phyloP scores from a whole-genome alignment of 2,888 invertebrate species.

The Lycaena phlaeas region DNA sequence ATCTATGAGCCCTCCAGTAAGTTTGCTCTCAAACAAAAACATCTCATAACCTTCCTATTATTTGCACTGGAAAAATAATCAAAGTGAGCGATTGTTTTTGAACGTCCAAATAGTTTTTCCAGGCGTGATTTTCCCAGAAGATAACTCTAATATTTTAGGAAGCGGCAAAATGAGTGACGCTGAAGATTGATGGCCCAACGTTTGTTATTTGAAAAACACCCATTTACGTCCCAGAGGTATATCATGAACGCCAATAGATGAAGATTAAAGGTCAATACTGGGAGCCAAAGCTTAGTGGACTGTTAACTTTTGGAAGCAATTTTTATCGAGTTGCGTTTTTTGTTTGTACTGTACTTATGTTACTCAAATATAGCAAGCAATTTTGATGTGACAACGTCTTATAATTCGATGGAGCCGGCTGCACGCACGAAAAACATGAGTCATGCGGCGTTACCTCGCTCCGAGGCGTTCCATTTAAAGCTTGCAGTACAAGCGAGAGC shows the following conservation, averaged over 20 bases:
- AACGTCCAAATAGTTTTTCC: constrained; percentile 54
- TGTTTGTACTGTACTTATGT: too few species aligned
- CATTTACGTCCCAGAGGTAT: constrained; percentile 58
- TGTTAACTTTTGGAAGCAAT: too few species aligned
- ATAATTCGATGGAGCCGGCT: too few species aligned
- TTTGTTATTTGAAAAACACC: constrained; percentile 71
- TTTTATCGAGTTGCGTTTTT: too few species aligned
- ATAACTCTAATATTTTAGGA: constrained; percentile 64
- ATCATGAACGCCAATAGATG: constrained; percentile 68
- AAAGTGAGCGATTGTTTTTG: constrained; percentile 60
- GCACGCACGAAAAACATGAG: too few species aligned
- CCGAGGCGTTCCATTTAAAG: too few species aligned
- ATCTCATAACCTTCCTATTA: constrained; percentile 38
- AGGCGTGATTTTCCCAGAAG: constrained; percentile 55
- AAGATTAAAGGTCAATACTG: constrained; percentile 71
- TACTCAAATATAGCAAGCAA: too few species aligned
- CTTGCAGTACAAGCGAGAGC: too few species aligned
- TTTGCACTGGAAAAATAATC: constrained; percentile 69
- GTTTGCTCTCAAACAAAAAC: constrained; percentile 15
- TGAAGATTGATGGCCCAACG: constrained; percentile 57
- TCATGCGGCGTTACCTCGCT: too few species aligned
- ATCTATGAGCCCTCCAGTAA: constrained; percentile 15
- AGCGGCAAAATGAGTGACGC: constrained; percentile 62
- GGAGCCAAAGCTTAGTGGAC: too few species aligned
- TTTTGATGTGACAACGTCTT: too few species aligned